phyloP scores from a whole-genome alignment of 53 echinoderm and acorn worm species.

The Echinometra lucunter region DNA sequence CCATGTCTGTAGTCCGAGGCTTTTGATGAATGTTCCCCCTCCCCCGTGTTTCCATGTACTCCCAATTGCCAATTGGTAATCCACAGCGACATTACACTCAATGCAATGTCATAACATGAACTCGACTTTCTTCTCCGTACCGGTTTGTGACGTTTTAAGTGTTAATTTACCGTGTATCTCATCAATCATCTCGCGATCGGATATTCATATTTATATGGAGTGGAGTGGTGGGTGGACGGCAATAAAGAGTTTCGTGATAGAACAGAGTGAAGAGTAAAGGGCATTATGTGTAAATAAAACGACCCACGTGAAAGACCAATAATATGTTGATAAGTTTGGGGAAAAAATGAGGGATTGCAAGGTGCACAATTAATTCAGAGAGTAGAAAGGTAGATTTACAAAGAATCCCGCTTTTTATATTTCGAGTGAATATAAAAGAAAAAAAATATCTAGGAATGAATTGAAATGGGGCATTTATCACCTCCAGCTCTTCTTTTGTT shows the following conservation, averaged over 20 bases:
- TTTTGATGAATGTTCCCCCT: not conserved
- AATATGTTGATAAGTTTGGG: not conserved
- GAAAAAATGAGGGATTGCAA: not conserved
- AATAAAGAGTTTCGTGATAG: not conserved
- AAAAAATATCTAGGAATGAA: not conserved
- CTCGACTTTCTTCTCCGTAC: not conserved
- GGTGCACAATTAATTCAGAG: not conserved
- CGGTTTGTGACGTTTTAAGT: conserved; percentile 6
- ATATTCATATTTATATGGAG: conserved; percentile 14
- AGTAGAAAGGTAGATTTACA: too few relatives aligned
- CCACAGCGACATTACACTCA: not conserved
- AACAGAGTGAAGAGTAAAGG: conserved; percentile 39
- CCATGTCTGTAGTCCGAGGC: not conserved
- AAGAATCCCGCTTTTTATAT: not conserved
- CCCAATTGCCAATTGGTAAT: too few relatives aligned
- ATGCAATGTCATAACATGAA: not conserved
- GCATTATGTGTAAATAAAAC: conserved; percentile 24
- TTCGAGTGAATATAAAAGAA: not conserved
- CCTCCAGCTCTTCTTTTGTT: too few relatives aligned
- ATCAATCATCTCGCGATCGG: conserved; percentile 27
- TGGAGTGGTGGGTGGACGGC: conserved; percentile 17
- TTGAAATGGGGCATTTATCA: too few relatives aligned
- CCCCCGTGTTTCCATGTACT: not conserved
- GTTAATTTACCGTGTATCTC: not conserved
- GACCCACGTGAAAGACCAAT: not conserved